Percentiles rank a stretch among this genome's conserved stretches.
phyloP scores from a whole-genome alignment of 2,113 vertebrate species.

The Aramus guarauna region DNA sequence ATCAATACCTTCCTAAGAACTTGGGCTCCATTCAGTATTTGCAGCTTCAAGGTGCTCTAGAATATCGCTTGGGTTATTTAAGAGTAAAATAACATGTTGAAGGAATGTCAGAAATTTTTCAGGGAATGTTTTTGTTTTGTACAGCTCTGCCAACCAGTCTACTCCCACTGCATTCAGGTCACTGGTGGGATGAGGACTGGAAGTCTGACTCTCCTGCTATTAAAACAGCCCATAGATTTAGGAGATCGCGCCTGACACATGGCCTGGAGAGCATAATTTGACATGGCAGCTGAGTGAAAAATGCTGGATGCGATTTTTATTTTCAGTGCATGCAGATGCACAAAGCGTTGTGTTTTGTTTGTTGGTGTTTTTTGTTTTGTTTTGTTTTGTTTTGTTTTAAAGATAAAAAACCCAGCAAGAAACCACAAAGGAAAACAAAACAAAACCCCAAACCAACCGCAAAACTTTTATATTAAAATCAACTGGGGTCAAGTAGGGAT shows the following conservation, averaged over 20 bases:
- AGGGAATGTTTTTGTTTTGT: background rate
- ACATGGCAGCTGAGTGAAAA: constrained; percentile 50
- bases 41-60: background rate
- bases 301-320: background rate
- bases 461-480: background rate
- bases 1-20: too few species aligned
- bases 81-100: background rate
- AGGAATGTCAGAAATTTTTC: background rate
- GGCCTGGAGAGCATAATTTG: constrained; percentile 19
- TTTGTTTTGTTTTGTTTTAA: background rate
- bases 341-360: background rate
- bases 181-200: background rate
- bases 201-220: background rate
- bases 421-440: background rate
- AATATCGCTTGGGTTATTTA: background rate
- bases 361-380: too few species aligned
- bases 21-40: background rate
- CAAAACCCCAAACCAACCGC: background rate
- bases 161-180: constrained; percentile 11
- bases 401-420: background rate
- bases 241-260: background rate
- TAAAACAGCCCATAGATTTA: background rate
- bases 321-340: background rate
- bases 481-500: background rate
- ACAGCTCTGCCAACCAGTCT: background rate